Conservation (phyloP, 1,140 invertebrate species). For the Nasonia longicornis region DNA sequence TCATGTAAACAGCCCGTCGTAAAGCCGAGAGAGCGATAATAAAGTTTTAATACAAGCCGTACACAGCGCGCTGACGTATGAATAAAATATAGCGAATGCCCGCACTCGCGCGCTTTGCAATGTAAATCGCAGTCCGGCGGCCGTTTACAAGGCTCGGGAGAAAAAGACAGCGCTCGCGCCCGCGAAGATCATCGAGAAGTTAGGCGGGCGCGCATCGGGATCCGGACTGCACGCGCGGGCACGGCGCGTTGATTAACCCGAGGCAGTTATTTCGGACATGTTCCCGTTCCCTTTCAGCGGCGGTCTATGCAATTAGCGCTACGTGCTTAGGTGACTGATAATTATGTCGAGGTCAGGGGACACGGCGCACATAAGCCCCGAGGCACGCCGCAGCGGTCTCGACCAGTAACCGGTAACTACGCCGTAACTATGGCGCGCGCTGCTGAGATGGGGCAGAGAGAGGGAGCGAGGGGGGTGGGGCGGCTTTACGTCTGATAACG, state of each 20-base stretch:
- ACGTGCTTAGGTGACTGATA: conserved; percentile 47
- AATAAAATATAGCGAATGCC: conserved; percentile 37
- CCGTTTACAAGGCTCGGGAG: conserved; percentile 20
- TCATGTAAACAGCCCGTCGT: conserved; percentile 14
- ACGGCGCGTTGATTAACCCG: conserved; percentile 42
- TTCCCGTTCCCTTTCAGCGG: conserved; percentile 42
- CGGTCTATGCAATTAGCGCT: conserved; percentile 46
- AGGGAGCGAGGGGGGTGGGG: background rate
- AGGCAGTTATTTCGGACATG: conserved; percentile 46
- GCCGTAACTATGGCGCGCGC: conserved; percentile 21
- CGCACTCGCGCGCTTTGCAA: conserved; percentile 26
- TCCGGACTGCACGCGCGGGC: background rate
- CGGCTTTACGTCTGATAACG: conserved; percentile 12
- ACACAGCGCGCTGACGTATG: background rate
- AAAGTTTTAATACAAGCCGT: conserved; percentile 41
- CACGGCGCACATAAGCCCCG: conserved; percentile 30
- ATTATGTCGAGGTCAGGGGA: conserved; percentile 47
- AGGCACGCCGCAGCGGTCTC: conserved; percentile 2
- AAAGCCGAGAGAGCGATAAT: conserved; percentile 31
- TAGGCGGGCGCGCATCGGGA: too few relatives aligned
- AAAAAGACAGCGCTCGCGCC: too few relatives aligned
- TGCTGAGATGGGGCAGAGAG: background rate
- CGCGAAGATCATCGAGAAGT: too few relatives aligned
- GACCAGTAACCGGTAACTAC: conserved; percentile 17
- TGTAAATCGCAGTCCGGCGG: conserved; percentile 25